Evolutionary conservation across 2,888 invertebrate species (phyloP), one percentile per base, ranked within the genome.

Genomic region (Agrochola lychnidis): DNA sequence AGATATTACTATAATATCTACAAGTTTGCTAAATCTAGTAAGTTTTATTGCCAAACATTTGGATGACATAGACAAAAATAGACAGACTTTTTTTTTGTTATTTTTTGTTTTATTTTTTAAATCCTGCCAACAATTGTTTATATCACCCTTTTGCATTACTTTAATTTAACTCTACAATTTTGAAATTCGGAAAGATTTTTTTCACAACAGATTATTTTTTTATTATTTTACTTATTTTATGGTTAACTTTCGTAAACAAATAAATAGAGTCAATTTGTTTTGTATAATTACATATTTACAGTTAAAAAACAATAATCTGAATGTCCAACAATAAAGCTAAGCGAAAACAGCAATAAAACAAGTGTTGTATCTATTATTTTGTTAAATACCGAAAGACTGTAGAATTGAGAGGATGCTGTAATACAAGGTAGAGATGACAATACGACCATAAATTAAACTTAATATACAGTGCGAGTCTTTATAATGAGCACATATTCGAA

Each of bases 191-290:
- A 59, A 73, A 73, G 40, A 48, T 25, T 30, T 56, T 64, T 40
- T 61, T 51, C 48, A 57, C 30, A 63, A 72, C 19, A 61, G 61
- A 14, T 25, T 36, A 22, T 61, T 63, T 64, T 70, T 62, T 69
- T 57, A n/a, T 62, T 14, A 61, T 42, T 63, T 79, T 64, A 40
- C 36, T 73, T 59, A 79, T 30, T 62, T 75, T 76, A 82, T 86
- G 83, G 86, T 83, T 78, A 83, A 83, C 81, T 86, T 80, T 82
- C 7, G 61, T 82, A 64, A 73, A 76, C 51, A 86, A 83, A 86
- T 86, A 83, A 79, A 88, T 77, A 78, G 5, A n/a, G 56, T 70
- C 14, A 16, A 71, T 76, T 51, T 79, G 25, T 72, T 74, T 56
- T 70, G 40, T 82, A 22, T 68, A 78, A 30, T 72, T 71, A 66